These are phyloP conservation scores for Megalurothrips usitatus DNA, from an alignment of 2,888 invertebrate genomes.

Conservation along the genomic window DNA sequence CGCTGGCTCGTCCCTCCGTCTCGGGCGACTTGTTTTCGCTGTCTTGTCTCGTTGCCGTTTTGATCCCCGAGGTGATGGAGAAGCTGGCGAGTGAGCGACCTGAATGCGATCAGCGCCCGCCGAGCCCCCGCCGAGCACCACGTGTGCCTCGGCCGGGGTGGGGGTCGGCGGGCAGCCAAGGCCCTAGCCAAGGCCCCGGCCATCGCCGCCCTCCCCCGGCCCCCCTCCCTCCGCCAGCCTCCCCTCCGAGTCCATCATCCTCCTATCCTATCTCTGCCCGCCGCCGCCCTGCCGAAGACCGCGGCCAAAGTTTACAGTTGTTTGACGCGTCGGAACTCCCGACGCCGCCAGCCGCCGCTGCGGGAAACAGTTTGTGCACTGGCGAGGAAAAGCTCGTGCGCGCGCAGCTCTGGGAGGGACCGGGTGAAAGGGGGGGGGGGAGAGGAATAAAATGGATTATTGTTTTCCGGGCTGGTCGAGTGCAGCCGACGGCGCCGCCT, in stretches of 20 bases:
- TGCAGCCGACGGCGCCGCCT: background rate
- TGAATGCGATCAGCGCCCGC: background rate
- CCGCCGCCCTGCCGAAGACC: background rate
- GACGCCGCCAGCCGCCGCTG: background rate
- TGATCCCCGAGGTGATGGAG: background rate
- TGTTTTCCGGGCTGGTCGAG: background rate
- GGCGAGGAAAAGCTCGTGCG: background rate
- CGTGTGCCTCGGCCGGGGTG: too few relatives aligned
- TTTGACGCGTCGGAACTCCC: background rate
- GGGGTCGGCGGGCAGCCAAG: too few relatives aligned
- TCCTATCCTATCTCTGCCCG: background rate
- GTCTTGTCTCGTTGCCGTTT: background rate
- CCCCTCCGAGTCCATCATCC: too few relatives aligned
- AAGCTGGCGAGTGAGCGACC: conserved; percentile 1
- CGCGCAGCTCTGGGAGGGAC: background rate
- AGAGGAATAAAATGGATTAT: background rate
- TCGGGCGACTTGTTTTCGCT: background rate
- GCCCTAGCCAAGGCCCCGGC: background rate
- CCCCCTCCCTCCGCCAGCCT: background rate
- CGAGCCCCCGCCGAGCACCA: background rate
- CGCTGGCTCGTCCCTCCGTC: too few relatives aligned
- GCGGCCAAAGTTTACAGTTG: background rate
- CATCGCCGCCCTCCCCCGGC: background rate
- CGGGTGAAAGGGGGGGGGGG: background rate
- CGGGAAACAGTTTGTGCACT: background rate